Base-by-base conservation (phyloP, 2,113 vertebrate genomes). In the Macroglossus sobrinus region DNA sequence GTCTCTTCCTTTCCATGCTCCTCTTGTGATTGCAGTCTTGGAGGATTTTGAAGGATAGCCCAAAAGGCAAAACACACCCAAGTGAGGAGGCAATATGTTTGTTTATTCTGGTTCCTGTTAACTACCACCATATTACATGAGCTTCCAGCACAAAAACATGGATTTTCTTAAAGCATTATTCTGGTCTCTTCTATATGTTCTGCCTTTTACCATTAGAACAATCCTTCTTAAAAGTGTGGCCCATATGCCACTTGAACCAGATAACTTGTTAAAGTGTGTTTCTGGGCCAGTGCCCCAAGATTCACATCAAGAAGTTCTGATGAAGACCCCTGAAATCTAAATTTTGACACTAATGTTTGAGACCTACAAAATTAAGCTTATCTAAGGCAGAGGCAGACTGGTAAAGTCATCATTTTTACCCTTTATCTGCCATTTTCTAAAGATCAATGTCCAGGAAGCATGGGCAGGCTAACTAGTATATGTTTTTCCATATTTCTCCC, bases 101-200 rank as follows among this genome's bases (percentile, higher is more conserved):
- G 78, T 97, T 98, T 98, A 94, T 96, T 88, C 78, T 69, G 80
- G 47, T 97, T 98, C 88, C 64, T 89, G 43, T 96, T 97, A 90
- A 97, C 89, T 94, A 96, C 80, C 40, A 95, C 22, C 18, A 74
- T 26, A 53, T 72, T 95, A 96, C 97, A 93, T 97, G 86, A 94
- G 55, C 64, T 96, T 71, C 18, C 12, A 55, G 59, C 66, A 94
- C 26, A 71, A 93, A 97, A 92, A 78, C 50, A 53, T 86, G 93
- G 47, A 38, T 72, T 93, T 89, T 96, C 87, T 78, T 76, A 13
- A 89, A 80, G 22, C 47, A 61, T 74, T 82, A 33, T 43, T 84
- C 28, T 92, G 18, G 15, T 84, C 57, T 87, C 8, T 90, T 26
- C 9, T 61, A 28, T 64, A 21, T 75, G 26, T 40, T 93, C 64